phyloP scores from a whole-genome alignment of 1,140 invertebrate species.

The Bombus confusus region DNA sequence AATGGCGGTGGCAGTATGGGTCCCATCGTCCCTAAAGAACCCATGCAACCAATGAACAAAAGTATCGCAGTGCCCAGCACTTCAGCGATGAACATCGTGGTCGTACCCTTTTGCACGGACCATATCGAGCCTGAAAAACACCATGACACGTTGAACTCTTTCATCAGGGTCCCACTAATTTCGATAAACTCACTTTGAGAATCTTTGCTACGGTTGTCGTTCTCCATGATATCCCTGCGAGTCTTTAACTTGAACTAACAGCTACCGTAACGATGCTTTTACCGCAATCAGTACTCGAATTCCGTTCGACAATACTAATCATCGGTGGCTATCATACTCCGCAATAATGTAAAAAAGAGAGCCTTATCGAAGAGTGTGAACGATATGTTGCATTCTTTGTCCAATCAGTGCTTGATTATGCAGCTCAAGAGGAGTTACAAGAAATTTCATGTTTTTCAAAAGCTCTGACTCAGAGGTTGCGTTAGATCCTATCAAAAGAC shows the following conservation, averaged over 20 bases:
- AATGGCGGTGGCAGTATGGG: slow-evolving; percentile 79
- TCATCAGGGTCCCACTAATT: too few species aligned
- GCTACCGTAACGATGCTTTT: not conserved
- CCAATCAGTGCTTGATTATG: slow-evolving; percentile 21
- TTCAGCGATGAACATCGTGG: slow-evolving; percentile 83
- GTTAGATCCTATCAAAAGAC: too few species aligned
- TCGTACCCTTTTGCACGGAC: slow-evolving; percentile 72
- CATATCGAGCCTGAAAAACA: slow-evolving; percentile 50
- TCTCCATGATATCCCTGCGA: slow-evolving; percentile 13
- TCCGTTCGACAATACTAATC: slow-evolving; percentile 34
- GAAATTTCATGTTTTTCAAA: not conserved
- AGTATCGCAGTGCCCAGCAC: slow-evolving; percentile 88
- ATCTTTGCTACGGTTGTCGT: slow-evolving; percentile 6
- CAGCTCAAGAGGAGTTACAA: not conserved
- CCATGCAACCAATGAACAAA: slow-evolving; percentile 90
- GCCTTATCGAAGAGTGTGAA: slow-evolving; percentile 40
- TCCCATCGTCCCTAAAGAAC: slow-evolving; percentile 81
- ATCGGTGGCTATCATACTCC: slow-evolving; percentile 16
- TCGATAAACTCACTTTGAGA: not conserved
- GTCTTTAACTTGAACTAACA: not conserved
- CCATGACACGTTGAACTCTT: too few species aligned
- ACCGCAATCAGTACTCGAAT: slow-evolving; percentile 28
- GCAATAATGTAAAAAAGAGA: slow-evolving; percentile 27
- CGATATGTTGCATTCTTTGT: slow-evolving; percentile 37
- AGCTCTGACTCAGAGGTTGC: not conserved